Conservation (phyloP, 2,888 invertebrate genomes). For the Galeopsomyia nigrocyanea region DNA sequence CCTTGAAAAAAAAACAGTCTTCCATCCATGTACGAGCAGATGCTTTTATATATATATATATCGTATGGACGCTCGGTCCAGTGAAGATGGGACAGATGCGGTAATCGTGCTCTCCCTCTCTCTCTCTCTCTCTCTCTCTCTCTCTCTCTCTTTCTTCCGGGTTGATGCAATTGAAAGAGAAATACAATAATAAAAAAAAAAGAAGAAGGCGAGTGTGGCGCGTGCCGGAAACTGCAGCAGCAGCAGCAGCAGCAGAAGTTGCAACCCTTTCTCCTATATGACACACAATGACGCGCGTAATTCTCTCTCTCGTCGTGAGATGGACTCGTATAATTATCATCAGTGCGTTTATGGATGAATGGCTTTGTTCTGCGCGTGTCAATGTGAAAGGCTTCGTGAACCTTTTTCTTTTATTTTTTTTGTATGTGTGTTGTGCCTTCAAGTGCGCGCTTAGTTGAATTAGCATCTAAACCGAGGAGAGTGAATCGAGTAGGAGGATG, state of each 20-base stretch:
- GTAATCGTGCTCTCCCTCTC: slow-evolving; percentile 22
- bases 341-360: too few species aligned
- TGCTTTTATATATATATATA: too few species aligned
- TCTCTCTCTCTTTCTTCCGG: slow-evolving; percentile 20
- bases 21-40: too few species aligned
- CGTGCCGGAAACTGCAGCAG: slow-evolving; percentile 30
- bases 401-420: too few species aligned
- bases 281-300: slow-evolving; percentile 13
- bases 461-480: too few species aligned
- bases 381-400: too few species aligned
- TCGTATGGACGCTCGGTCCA: not conserved
- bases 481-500: too few species aligned
- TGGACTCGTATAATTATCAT: slow-evolving; percentile 26
- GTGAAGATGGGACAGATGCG: slow-evolving; percentile 38
- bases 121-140: not conserved
- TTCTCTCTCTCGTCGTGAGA: not conserved
- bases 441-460: too few species aligned
- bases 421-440: too few species aligned
- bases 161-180: not conserved
- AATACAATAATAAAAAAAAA: not conserved
- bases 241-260: slow-evolving; percentile 4
- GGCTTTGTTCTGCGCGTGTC: too few species aligned
- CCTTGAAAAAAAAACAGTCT: too few species aligned
- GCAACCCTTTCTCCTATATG: slow-evolving; percentile 29
- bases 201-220: slow-evolving; percentile 17